These are phyloP conservation scores for Pelodytes ibericus DNA, from an alignment of 2,797 vertebrate species.

Conservation along the genomic window DNA sequence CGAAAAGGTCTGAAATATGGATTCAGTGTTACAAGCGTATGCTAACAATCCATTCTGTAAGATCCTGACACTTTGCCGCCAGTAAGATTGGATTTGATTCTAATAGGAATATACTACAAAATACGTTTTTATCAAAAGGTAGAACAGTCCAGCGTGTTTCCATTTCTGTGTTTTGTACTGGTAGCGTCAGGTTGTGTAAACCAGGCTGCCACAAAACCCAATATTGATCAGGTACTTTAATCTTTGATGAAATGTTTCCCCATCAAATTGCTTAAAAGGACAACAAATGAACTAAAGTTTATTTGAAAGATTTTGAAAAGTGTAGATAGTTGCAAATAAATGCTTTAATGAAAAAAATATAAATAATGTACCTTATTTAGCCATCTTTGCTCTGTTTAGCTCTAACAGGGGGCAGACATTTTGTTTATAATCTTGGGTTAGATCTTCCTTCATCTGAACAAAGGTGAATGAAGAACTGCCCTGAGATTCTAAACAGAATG, in stretches of 20 bases:
- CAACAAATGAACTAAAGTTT: too few species aligned
- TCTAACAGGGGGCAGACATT: too few species aligned
- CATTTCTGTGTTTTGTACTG: not conserved
- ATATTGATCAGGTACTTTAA: not conserved
- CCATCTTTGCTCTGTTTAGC: too few species aligned
- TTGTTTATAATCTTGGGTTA: too few species aligned
- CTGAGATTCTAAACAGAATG: too few species aligned
- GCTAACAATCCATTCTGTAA: constrained; percentile 12
- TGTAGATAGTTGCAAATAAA: too few species aligned
- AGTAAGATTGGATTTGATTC: not conserved
- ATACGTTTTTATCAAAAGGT: constrained; percentile 5
- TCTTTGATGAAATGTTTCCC: not conserved
- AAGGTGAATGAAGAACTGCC: too few species aligned
- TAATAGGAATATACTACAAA: not conserved
- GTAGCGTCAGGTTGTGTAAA: not conserved
- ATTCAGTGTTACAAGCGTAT: constrained; percentile 25
- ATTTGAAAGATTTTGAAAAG: too few species aligned
- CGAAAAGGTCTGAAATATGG: constrained; percentile 8
- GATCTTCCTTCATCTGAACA: too few species aligned
- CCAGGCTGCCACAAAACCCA: not conserved
- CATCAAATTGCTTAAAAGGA: too few species aligned
- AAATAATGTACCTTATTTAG: too few species aligned
- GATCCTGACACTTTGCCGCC: not conserved
- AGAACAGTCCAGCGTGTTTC: not conserved
- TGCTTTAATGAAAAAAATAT: too few species aligned